phyloP scores from a whole-genome alignment of 53 echinoderm and acorn worm genomes.

The Holothuria scabra region DNA sequence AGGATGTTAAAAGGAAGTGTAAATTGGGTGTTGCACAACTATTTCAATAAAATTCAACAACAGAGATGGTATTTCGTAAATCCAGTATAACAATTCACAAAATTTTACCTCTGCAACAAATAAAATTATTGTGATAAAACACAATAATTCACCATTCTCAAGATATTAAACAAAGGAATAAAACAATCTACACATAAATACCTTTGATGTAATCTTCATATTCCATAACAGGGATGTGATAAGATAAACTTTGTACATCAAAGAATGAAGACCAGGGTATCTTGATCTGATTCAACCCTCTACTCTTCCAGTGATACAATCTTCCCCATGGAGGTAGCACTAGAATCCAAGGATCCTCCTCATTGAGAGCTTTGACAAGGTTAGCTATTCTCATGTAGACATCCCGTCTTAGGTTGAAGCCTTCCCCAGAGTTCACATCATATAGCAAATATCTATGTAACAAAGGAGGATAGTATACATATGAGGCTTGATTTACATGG shows the following conservation, averaged over 20 bases:
- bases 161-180: too few relatives aligned
- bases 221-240: conserved; percentile 90
- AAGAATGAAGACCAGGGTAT: conserved; percentile 96
- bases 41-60: too few relatives aligned
- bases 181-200: conserved; percentile 1
- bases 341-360: conserved; percentile 80
- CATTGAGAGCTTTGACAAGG: conserved; percentile 69
- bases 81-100: too few relatives aligned
- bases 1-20: too few relatives aligned
- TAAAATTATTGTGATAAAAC: too few relatives aligned
- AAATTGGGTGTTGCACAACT: too few relatives aligned
- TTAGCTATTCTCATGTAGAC: conserved; percentile 99
- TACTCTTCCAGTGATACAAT: conserved; percentile 92
- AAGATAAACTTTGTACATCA: conserved; percentile 79
- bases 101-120: too few relatives aligned
- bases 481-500: not conserved
- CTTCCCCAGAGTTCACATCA: conserved; percentile 94
- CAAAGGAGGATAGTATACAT: not conserved
- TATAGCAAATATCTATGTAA: conserved; percentile 78
- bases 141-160: too few relatives aligned
- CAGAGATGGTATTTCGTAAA: too few relatives aligned
- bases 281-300: conserved; percentile 79
- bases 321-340: conserved; percentile 98
- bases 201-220: conserved; percentile 92
- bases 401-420: conserved; percentile 93